Evolutionary conservation across 2,113 vertebrate genomes (phyloP), one percentile per base, ranked within the genome.

Genomic region (Xenopus laevis): DNA sequence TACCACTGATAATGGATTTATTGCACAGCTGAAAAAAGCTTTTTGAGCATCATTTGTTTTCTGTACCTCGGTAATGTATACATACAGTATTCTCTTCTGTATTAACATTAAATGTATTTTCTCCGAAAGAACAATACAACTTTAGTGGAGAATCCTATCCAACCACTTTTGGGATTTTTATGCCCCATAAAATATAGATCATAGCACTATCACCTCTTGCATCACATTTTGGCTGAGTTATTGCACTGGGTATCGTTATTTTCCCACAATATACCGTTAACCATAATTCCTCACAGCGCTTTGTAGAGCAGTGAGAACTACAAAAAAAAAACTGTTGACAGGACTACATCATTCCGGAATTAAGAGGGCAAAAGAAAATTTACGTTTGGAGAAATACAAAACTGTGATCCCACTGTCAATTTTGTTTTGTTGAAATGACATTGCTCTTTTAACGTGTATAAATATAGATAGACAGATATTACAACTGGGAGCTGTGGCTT

Each of bases 191-290:
- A 55, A 65, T 64, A 30, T 65, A 68, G 50, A 57, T 20, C 71
- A 65, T 72, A 60, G 27, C 21, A 15, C 44, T 64, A n/a, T 72
- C 30, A 40, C 47, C 16, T 50, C 17, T 9, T 46, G 20, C 20
- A 17, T 40, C 61, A 65, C 30, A 55, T n/a, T n/a, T n/a, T 55
- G 30, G 27, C 27, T 46, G 30, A 72, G 64, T 71, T 40, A 64
- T 61, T 55, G 40, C 55, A 72, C 61, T 72, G 15, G 27, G 16
- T 47, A 20, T 65, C 46, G 30, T 33, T 33, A 52, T 4, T 68
- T 16, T 15, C 6, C 18, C 64, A 65, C 47, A 55, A 72, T 72
- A 72, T 65, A 72, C 55, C 47, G 30, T 47, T 65, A 47, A 18
- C 46, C 27, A 65, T 64, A 72, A 72, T 13, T 65, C 62, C 17